Base-by-base conservation (phyloP, 1,140 invertebrate genomes). In the Heliconius melpomene region DNA sequence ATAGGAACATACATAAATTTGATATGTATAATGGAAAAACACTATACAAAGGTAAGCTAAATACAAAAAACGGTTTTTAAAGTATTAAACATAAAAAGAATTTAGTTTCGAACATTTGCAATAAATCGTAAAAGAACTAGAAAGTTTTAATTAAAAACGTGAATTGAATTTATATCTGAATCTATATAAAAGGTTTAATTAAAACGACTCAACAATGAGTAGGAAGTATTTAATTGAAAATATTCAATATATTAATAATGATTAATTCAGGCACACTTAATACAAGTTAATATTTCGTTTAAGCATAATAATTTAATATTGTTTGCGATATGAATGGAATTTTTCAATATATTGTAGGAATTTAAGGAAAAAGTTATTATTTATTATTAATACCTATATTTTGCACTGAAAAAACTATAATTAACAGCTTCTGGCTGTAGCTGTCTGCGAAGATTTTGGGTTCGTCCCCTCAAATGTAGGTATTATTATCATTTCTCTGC, bases 131-230 rank as follows among this genome's bases (percentile, higher is more conserved):
- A 80, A 77, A 73, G 79, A 80, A 80, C 79, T 80, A 80, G 75
- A 73, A 80, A 80, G 79, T 80, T 80, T 80, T 80, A 80, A 80
- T 80, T 80, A 80, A 80, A 80, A 80, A 80, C 79, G 74, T 80
- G 79, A 73, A 77, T 72, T 71, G 54, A 80, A 80, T 80, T 80
- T 73, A 54, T 60, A 77, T 46, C 74, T 76, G 75, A 77, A 50
- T 60, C 74, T 72, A 73, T 73, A 72, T 80, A 76, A 80, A 80
- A 77, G 79, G 54, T 71, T 75, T 76, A 75, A 75, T 80, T 77
- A 80, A 80, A 78, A 75, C 16, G 73, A 66, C 73, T 80, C 36
- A 80, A 77, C 73, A 70, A 75, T 75, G 50, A 50, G 74, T 70
- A 32, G 36, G 72, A 23, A 26, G 74, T 79, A 60, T 57, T 70